Evolutionary conservation across 2,888 invertebrate species (phyloP), one percentile per base, ranked within the genome.

Genomic region (Cryptus armator): DNA sequence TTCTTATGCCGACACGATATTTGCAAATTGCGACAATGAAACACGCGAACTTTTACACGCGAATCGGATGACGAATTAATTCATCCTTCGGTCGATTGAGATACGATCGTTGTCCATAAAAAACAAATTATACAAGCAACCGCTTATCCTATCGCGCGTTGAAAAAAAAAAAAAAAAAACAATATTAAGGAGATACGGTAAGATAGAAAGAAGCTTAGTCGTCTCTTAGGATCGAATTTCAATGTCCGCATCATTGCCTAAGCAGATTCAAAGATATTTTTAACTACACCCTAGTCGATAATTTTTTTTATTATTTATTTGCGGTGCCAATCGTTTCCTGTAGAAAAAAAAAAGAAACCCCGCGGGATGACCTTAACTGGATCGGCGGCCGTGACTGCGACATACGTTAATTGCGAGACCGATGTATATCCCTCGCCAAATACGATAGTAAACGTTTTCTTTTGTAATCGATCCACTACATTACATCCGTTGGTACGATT

Each of bases 401-500:
- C 48, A 76, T 62, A 46, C 70, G 70, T 76, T 82, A 76, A 53
- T 66, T 71, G 76, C 29, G 53, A 44, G 76, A 70, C 29, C 59
- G 12, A 16, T 48, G 44, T 68, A 74, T 56, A 56, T 79, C 51
- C 46, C 46, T 48, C 48, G 67, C 37, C 32, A 37, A 74, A 68
- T 24, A 59, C 48, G 19, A 56, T 59, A 81, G 24, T 24, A 56
- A 56, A 75, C 80, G 43, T 43, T 75, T 66, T 56, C 53, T 82
- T 70, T 71, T 82, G 62, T 82, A 64, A 76, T 71, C 72, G 56
- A 80, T 29, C 12, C 24, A 7, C 24, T 51, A 24, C 48, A 29
- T 44, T 62, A 79, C 62, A 66, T 37, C 64, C 70, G 70, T 43
- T 32, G 67, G 46, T 46, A 10, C n/a, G 56, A 14, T 32, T 67